Conservation (phyloP, 1,140 invertebrate species). For the Dinoponera quadriceps region DNA sequence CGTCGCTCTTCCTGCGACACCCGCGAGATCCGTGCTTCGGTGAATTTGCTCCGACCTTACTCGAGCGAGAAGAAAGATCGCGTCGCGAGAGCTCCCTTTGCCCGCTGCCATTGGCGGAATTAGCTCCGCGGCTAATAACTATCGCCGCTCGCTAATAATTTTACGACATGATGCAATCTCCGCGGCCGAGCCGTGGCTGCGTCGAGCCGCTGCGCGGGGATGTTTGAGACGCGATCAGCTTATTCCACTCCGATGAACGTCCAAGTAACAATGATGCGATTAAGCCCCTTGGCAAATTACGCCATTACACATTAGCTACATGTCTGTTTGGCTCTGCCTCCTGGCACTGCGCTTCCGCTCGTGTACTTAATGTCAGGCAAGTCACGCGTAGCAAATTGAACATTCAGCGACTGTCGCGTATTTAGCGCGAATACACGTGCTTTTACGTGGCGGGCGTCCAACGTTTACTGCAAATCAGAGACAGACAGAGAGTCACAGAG, state of each 20-base stretch:
- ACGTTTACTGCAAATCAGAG: conserved; percentile 44
- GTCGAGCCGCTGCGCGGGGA: conserved; percentile 53
- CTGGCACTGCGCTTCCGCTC: conserved; percentile 74
- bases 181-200: conserved; percentile 53
- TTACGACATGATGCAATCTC: conserved; percentile 70
- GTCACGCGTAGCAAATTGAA: conserved; percentile 58
- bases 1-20: no score
- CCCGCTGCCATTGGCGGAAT: not conserved
- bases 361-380: conserved; percentile 72
- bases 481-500: not conserved
- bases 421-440: conserved; percentile 43
- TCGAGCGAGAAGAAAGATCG: not conserved
- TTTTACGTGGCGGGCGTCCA: conserved; percentile 26
- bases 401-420: conserved; percentile 53
- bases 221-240: conserved; percentile 83
- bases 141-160: conserved; percentile 66
- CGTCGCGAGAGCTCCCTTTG: not conserved
- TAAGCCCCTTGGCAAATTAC: conserved; percentile 82
- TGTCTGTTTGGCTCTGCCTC: conserved; percentile 78
- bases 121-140: conserved; percentile 53
- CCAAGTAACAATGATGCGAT: conserved; percentile 84
- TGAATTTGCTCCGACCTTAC: no score
- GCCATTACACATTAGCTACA: conserved; percentile 80
- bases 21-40: no score
- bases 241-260: conserved; percentile 82